Conservation (phyloP, 2,113 vertebrate genomes). For the Gallinago paraguaiae region DNA sequence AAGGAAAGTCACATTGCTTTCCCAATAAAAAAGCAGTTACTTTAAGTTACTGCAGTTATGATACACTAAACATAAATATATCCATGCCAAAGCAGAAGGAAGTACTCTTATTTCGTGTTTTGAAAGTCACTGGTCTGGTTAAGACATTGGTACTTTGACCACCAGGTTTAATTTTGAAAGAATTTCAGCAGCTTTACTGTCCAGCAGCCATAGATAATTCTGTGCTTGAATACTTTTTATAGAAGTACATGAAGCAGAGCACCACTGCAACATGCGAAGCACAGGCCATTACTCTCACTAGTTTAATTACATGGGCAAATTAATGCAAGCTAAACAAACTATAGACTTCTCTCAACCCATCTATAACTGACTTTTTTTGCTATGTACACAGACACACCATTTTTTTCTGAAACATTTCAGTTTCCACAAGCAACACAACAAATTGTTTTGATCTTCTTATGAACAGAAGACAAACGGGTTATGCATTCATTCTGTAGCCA, state of each 20-base stretch:
- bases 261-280: not conserved
- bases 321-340: not conserved
- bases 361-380: not conserved
- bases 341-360: not conserved
- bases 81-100: not conserved
- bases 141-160: conserved; percentile 23
- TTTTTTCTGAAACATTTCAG: not conserved
- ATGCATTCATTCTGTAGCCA: not conserved
- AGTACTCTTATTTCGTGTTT: not conserved
- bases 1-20: not conserved
- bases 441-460: not conserved
- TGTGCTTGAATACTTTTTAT: not conserved
- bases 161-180: conserved; percentile 24
- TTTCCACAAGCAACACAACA: not conserved
- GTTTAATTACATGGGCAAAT: not conserved
- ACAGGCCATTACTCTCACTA: not conserved
- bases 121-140: conserved; percentile 4
- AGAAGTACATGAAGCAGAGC: not conserved
- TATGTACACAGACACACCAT: not conserved
- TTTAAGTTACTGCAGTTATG: not conserved
- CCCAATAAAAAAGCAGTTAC: not conserved
- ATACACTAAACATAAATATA: not conserved
- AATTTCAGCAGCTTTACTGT: conserved; percentile 26
- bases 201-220: conserved; percentile 24
- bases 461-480: not conserved